Base-by-base conservation (phyloP, 2,113 vertebrate species). In the Hypomesus transpacificus region DNA sequence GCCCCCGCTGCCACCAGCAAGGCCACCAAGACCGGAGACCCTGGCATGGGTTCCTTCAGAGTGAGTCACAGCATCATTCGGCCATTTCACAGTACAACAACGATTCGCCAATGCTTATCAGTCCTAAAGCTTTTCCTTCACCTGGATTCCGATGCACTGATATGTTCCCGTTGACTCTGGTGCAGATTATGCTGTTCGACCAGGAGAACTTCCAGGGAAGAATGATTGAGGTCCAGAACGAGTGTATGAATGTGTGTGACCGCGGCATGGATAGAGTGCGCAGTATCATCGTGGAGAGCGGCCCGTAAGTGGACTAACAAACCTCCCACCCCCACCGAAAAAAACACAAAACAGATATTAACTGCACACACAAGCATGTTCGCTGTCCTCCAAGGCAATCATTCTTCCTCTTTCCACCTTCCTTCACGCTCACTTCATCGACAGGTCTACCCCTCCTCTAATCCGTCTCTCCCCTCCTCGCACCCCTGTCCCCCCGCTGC, bases 121-220 rank as follows among this genome's bases (percentile, higher is more conserved):
- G 3, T 56, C 14, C n/a, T n/a, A 56, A 56, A n/a, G 16, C 17
- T n/a, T 54, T n/a, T 56, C 17, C 53, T 56, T 16, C 53, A n/a
- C 53, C 14, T n/a, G n/a, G 53, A 16, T 56, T 54, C 46, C 50
- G 18, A 28, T 34, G 63, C 17, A 28, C 18, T 20, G 13, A 14
- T 5, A 39, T n/a, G n/a, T 39, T 21, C 21, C 14, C 11, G 3
- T 64, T 50, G 18, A 24, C 26, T 22, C 81, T 64, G 24, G 60
- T 60, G 3, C 82, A 98, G 96, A 91, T 98, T 74, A 81, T 93
- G 68, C 82, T 95, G 87, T 98, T 95, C 2, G 96, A 98, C 56
- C 94, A 96, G 90, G 97, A 98, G 90, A 98, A 97, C 88, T 98
- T 98, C 92, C 96, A 98, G 89, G 97, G 96, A 77, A 90, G 89